Evolutionary conservation across 2,888 invertebrate species (phyloP).

Genomic region (Apodemia mormo): DNA sequence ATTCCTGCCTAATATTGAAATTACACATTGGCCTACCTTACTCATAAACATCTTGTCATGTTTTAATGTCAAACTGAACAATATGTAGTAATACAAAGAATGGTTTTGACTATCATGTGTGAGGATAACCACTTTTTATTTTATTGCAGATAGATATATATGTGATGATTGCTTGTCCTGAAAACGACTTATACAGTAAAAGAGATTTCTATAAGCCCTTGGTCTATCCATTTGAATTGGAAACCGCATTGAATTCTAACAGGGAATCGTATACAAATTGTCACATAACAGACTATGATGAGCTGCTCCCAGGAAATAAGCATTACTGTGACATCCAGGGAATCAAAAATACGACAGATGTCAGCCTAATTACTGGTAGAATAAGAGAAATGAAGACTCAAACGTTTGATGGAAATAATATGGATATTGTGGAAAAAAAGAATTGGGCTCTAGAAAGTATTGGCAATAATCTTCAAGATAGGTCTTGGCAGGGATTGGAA

Average conservation of each 20-base stretch:
- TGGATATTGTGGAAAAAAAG: constrained; percentile 68
- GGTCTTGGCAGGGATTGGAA: constrained; percentile 94
- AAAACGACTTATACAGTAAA: constrained; percentile 91
- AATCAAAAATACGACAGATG: constrained; percentile 77
- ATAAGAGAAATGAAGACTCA: constrained; percentile 77
- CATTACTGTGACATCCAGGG: constrained; percentile 73
- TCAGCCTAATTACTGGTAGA: constrained; percentile 89
- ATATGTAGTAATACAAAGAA: too few species aligned
- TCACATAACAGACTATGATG: constrained; percentile 88
- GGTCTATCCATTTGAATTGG: constrained; percentile 95
- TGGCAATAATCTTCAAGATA: constrained; percentile 84
- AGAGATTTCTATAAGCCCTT: constrained; percentile 95
- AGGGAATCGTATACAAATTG: constrained; percentile 80
- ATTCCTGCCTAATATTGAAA: too few species aligned
- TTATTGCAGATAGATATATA: constrained; percentile 91
- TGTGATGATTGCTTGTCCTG: constrained; percentile 95
- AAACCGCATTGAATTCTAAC: constrained; percentile 87
- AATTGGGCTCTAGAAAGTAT: constrained; percentile 79
- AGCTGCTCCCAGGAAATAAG: constrained; percentile 85
- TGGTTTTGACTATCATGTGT: too few species aligned
- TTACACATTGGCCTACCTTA: too few species aligned
- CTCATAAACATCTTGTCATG: too few species aligned
- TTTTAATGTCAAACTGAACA: too few species aligned
- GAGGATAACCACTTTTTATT: neutral
- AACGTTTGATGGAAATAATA: constrained; percentile 53